Evolutionary conservation across 2,888 invertebrate genomes (phyloP), one percentile per base, ranked within the genome.

Genomic region (Notodonta dromedarius): DNA sequence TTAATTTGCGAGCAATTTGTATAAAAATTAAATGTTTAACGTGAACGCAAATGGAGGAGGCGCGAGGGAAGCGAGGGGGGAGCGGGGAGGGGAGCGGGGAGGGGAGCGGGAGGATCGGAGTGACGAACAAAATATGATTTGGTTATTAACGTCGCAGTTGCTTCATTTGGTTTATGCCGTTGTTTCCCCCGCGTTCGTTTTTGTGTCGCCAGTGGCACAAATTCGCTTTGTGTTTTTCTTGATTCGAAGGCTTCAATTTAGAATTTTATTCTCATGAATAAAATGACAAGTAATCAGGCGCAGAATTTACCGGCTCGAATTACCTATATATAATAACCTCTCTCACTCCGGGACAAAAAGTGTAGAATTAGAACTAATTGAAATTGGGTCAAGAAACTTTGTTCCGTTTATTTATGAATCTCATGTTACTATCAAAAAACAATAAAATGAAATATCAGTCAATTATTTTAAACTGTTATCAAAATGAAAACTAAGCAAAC

Each of bases 1-100:
- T 77, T 74, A 74, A 80, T 80, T 81, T 78, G 73, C 71, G 58
- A 79, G 73, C 76, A 78, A 79, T 79, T 80, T 80, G 81, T 79
- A 73, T 74, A 76, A 78, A 79, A 79, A 78, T 76, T 80, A 78
- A 78, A 77, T 76, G 74, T 69, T 76, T 71, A 70, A 77, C 68
- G 71, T 67, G 51, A 32, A 24, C 58, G 14, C 40, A 42, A 55
- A 55, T 55, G 39, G 55, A 40, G 40, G 40, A 55, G 40, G 40
- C 40, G 40, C 4, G 13, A 1, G 52, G 52, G 32, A 5, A 32
- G 52, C 7, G 32, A 11, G 35, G 7, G 52, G 39, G 42, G 9
- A n/a, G n/a, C n/a, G n/a, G n/a, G n/a, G n/a, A n/a, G n/a, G 51
- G 4, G 39, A 48, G 16, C 6, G 0, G 11, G n/a, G 5, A 16